Evolutionary conservation across 2,797 vertebrate species (phyloP).

Genomic region (Onychomys arenicola): DNA sequence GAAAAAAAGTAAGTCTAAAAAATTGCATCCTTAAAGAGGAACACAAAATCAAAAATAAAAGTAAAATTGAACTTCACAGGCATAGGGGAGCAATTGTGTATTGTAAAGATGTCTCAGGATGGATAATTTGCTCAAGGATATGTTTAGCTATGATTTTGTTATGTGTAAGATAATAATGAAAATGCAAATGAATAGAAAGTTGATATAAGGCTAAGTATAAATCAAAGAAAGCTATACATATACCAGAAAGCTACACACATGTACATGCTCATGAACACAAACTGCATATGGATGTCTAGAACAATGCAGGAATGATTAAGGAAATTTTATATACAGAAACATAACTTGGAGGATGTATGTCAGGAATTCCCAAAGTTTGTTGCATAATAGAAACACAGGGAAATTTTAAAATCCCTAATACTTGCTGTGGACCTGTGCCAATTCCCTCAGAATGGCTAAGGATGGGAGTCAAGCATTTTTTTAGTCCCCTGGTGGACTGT

Average conservation of each 20-base stretch:
- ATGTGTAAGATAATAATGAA: background rate
- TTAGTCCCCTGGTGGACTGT: background rate
- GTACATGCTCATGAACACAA: background rate
- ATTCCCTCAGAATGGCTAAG: background rate
- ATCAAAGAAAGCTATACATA: background rate
- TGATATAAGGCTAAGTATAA: background rate
- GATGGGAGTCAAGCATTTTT: background rate
- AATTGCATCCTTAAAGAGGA: background rate
- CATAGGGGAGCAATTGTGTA: background rate
- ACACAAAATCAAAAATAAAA: background rate
- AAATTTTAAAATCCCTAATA: background rate
- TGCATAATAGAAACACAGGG: background rate
- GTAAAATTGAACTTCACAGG: background rate
- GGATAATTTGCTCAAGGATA: background rate
- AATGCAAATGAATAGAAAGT: background rate
- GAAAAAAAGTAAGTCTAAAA: background rate
- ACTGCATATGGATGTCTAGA: background rate
- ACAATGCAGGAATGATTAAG: background rate
- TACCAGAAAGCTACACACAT: background rate
- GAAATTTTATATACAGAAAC: background rate
- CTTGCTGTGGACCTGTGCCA: background rate
- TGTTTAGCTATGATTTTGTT: background rate
- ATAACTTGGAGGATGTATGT: constrained; percentile 8
- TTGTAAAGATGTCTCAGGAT: background rate
- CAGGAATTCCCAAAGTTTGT: background rate